Evolutionary conservation across 2,113 vertebrate genomes (phyloP).

Genomic region (cat (Felis catus)): DNA sequence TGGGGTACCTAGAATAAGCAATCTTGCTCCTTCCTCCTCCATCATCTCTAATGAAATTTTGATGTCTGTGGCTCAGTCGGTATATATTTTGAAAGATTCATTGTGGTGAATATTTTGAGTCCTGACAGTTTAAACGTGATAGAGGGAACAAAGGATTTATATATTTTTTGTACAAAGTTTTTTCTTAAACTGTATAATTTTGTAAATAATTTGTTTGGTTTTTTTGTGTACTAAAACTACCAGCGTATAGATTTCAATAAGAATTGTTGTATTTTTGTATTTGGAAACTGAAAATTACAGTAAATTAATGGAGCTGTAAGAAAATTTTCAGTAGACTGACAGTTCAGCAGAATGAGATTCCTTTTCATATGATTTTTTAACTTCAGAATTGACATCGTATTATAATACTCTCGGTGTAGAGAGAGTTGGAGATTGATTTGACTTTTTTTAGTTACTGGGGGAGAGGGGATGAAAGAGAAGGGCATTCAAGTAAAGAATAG

Average conservation of each 20-base stretch:
- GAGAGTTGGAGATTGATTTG: constrained; percentile 60
- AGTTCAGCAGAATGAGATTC: constrained; percentile 82
- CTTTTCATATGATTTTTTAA: constrained; percentile 89
- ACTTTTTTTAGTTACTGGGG: constrained; percentile 29
- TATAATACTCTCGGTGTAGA: background rate
- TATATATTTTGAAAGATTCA: constrained; percentile 83
- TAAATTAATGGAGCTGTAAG: constrained; percentile 85
- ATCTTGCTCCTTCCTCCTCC: constrained; percentile 83
- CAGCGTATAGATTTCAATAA: constrained; percentile 90
- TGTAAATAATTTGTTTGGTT: constrained; percentile 89
- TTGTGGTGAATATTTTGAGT: constrained; percentile 82
- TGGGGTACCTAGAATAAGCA: constrained; percentile 46
- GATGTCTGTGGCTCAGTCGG: constrained; percentile 82
- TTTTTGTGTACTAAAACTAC: constrained; percentile 89
- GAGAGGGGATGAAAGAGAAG: background rate
- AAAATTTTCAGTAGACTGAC: constrained; percentile 81
- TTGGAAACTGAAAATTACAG: constrained; percentile 85
- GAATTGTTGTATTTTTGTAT: constrained; percentile 92
- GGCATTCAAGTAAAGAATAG: constrained; percentile 46
- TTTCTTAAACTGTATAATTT: constrained; percentile 91
- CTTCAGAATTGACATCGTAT: constrained; percentile 62
- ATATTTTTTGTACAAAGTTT: constrained; percentile 91
- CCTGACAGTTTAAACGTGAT: constrained; percentile 83
- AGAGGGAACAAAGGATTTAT: constrained; percentile 90
- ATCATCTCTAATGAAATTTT: constrained; percentile 73